Conservation (phyloP, 2,888 invertebrate species). For the Ophraella communa region DNA sequence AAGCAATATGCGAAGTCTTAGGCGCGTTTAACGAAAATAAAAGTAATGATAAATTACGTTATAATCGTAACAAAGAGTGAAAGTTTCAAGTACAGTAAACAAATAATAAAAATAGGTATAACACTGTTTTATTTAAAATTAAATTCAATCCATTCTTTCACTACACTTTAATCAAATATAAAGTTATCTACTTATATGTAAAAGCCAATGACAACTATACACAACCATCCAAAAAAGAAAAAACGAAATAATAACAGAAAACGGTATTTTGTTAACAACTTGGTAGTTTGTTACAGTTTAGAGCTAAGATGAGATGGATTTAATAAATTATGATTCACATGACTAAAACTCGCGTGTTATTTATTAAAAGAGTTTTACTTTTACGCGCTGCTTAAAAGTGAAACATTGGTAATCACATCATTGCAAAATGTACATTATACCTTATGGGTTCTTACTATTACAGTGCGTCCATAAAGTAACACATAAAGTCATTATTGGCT, state of each 20-base stretch:
- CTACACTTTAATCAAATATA: neutral
- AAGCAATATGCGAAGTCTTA: neutral
- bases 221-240: neutral
- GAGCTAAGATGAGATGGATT: no score
- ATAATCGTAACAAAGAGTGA: neutral
- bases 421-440: no score
- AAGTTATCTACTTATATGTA: neutral
- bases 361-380: no score
- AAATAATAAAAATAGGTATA: conserved; percentile 4
- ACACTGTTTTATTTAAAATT: neutral
- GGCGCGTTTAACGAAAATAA: neutral
- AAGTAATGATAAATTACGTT: conserved; percentile 4
- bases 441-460: no score
- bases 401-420: no score
- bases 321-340: no score
- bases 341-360: no score
- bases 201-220: neutral
- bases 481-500: no score
- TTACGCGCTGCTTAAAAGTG: no score
- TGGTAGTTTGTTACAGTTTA: no score
- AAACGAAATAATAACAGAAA: neutral
- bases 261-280: neutral
- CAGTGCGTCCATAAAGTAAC: no score
- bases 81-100: conserved; percentile 7
- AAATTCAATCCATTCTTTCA: neutral